These are phyloP conservation scores for Anser cygnoides DNA, from an alignment of 2,113 vertebrate genomes.

Conservation along the genomic window DNA sequence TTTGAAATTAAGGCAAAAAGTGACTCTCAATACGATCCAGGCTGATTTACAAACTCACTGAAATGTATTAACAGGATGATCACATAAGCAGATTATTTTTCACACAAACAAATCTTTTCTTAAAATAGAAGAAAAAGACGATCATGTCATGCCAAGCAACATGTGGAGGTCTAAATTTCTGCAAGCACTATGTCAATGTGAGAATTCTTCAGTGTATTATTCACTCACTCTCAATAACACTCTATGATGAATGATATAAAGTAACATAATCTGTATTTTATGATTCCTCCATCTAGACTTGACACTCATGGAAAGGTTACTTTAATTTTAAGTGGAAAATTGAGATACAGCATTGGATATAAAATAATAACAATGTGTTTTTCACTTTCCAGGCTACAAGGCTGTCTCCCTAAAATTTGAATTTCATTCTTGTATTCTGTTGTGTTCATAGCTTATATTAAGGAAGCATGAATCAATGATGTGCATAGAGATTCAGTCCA, in stretches of 20 bases:
- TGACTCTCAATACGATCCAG: background rate
- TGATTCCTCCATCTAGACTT: background rate
- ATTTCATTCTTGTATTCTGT: background rate
- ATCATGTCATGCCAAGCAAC: background rate
- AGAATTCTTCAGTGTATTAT: background rate
- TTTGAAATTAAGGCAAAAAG: background rate
- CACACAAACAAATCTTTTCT: background rate
- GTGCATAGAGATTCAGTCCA: background rate
- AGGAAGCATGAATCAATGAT: background rate
- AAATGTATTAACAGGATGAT: background rate
- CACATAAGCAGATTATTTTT: background rate
- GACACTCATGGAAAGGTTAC: background rate
- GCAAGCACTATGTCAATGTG: background rate
- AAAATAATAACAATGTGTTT: background rate
- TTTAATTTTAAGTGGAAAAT: background rate
- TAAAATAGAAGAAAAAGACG: background rate
- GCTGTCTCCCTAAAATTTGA: background rate
- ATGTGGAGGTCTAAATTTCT: background rate
- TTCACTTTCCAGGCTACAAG: background rate
- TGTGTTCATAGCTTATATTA: background rate
- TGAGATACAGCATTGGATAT: background rate
- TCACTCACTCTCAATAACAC: background rate
- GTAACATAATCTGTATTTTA: background rate
- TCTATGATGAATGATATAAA: background rate
- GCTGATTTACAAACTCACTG: background rate